Percentiles rank a stretch among this genome's conserved stretches.
These are phyloP conservation scores for Ephialtes manifestator DNA, from an alignment of 2,888 invertebrate species.

Conservation along the genomic window DNA sequence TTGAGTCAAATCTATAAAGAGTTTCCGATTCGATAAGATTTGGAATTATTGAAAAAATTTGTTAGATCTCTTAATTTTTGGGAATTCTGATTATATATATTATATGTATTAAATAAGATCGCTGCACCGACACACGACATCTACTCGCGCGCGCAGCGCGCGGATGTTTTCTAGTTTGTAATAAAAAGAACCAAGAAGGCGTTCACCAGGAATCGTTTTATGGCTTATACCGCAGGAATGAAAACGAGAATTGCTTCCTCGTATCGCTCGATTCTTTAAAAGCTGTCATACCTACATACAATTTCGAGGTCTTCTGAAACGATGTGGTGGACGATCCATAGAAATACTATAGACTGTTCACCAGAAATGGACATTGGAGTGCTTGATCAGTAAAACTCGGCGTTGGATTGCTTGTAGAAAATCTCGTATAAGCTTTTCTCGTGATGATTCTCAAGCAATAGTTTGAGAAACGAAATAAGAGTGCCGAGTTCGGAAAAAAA, in stretches of 20 bases:
- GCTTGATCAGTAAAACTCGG: slow-evolving; percentile 17
- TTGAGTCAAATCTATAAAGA: no score
- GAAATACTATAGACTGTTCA: background rate
- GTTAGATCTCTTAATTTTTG: no score
- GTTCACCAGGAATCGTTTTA: slow-evolving; percentile 33
- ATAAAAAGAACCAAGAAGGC: background rate
- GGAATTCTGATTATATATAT: no score
- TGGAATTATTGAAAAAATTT: no score
- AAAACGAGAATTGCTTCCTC: slow-evolving; percentile 39
- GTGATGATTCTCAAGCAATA: slow-evolving; percentile 30
- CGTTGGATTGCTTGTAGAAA: slow-evolving; percentile 17
- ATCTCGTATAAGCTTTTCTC: slow-evolving; percentile 51
- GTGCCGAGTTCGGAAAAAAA: slow-evolving; percentile 48
- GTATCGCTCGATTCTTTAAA: slow-evolving; percentile 38
- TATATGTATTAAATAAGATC: no score
- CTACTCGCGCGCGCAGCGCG: no score
- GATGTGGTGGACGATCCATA: slow-evolving; percentile 3
- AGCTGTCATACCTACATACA: slow-evolving; percentile 9
- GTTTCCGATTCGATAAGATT: no score
- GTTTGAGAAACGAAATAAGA: slow-evolving; percentile 34
- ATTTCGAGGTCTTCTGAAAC: slow-evolving; percentile 13
- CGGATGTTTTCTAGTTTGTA: no score
- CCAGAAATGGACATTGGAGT: slow-evolving; percentile 12
- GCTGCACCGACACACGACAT: no score
- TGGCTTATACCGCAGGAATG: slow-evolving; percentile 16